Evolutionary conservation across 2,797 vertebrate genomes (phyloP), one percentile per base, ranked within the genome.

Genomic region (Argyrosomus regius): DNA sequence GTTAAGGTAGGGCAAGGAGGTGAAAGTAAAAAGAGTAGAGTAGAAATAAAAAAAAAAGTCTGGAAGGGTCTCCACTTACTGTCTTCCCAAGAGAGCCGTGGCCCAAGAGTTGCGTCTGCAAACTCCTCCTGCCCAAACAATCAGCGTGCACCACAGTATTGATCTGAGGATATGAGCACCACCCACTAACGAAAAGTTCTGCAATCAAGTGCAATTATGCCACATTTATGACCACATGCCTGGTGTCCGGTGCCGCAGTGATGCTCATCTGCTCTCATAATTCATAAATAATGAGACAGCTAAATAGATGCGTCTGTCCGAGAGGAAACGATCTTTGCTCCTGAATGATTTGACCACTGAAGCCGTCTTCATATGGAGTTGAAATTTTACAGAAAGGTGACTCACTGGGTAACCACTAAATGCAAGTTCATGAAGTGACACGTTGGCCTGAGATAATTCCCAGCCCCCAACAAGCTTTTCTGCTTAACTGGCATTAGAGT

Each of bases 121-220:
- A 65, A 77, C 39, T 65, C 58, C 54, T 50, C 57, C 52, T 3
- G 48, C 48, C 10, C 18, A 24, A 63, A 80, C 66, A 84, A 81
- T 85, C 85, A 73, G 45, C 3, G 65, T 24, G 61, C 46, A 50
- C 77, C 69, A 1, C 62, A 14, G 77, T 71, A 90, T 88, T 54
- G 88, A 92, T 85, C 75, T 2, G 63, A 58, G 86, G 66, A 59
- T 35, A 61, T 57, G 9, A 9, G 41, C 64, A 6, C 70, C 72
- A 50, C 53, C 89, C 77, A 43, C 86, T 63, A 74, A 91, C 77
- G 61, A 86, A 89, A 89, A 86, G 68, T 76, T 62, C 60, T 65
- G 76, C 88, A 77, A 90, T 91, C 78, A 89, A 72, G 57, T 17
- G 78, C 89, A 87, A 93, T 94, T 90, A 94, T 61, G 72, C 57